Base-by-base conservation (phyloP, 1,140 invertebrate genomes). In the Tachypleus tridentatus region DNA sequence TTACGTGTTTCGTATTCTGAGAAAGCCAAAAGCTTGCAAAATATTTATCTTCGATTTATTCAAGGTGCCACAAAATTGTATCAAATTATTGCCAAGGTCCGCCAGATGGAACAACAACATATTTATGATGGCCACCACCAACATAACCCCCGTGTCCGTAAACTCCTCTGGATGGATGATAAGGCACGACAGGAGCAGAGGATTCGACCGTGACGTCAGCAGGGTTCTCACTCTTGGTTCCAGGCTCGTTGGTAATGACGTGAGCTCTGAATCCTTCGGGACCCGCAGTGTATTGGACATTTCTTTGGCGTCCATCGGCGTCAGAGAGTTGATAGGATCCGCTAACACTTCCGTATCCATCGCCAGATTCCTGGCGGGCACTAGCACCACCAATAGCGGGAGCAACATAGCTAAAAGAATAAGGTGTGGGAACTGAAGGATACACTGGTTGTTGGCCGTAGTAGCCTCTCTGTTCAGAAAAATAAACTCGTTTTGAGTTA, bases 211-310 rank as follows among this genome's bases (percentile, higher is more conserved):
- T 10, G 1, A 57, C 56, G 4, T 57, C 56, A 6, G 56, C 56
- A 11, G 56, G 56, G 8, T 29, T 57, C 4, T 57, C 56, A 29
- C 56, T 57, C 47, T 29, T 57, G n/a, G 56, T 57, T 5, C 56
- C 56, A 11, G 56, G 56, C 47, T 57, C 56, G 9, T 57, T 57
- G 56, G 56, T 57, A 11, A 11, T 57, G 5, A 57, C 56, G 47
- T 10, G 47, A 11, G 73, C 73, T 51, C 72, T 49, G 67, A 71
- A 74, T 11, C 73, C 73, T 9, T 69, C 57, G 29, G 74, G 70
- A 64, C 74, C 73, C 7, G 73, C 72, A 7, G 71, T 64, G 65
- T 74, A 74, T 6, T 70, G 70, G 49, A 74, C 73, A 51, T 70
- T 62, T 54, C 73, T 68, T 9, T 63, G 60, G 4, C 60, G 60